Evolutionary conservation across 2,797 vertebrate genomes (phyloP).

Genomic region (Pseudotriccus pelzelni): DNA sequence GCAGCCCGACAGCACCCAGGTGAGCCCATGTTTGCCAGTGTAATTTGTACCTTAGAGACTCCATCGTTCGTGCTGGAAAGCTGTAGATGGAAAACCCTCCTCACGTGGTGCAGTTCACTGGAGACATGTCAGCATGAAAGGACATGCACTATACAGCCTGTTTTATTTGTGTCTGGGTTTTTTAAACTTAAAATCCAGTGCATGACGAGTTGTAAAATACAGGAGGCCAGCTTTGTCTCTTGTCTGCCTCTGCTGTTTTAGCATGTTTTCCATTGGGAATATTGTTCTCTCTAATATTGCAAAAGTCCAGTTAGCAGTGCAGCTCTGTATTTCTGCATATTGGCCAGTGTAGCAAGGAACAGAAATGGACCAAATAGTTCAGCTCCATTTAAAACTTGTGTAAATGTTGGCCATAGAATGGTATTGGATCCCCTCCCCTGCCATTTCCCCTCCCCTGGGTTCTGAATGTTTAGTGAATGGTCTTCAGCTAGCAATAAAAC

Average conservation of each 20-base stretch:
- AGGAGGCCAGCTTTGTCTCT: neutral
- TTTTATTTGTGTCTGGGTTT: neutral
- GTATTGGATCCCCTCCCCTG: neutral
- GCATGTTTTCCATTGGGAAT: neutral
- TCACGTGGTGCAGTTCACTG: neutral
- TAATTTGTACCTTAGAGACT: neutral
- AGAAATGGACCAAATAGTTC: neutral
- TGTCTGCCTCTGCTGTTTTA: neutral
- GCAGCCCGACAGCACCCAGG: neutral
- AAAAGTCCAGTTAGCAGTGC: neutral
- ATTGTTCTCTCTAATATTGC: neutral
- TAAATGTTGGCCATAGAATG: neutral
- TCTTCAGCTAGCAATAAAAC: neutral
- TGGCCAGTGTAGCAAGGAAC: neutral
- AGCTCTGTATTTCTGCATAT: neutral
- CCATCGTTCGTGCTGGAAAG: neutral
- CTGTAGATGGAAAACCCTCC: neutral
- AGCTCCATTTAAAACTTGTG: neutral
- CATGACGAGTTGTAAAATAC: neutral
- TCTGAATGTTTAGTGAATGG: neutral
- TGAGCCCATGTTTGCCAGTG: neutral
- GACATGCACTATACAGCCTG: neutral
- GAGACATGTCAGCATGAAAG: neutral
- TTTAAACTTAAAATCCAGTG: neutral
- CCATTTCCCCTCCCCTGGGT: accelerated